Evolutionary conservation across 2,888 invertebrate species (phyloP).

Genomic region (Cabera pusaria): DNA sequence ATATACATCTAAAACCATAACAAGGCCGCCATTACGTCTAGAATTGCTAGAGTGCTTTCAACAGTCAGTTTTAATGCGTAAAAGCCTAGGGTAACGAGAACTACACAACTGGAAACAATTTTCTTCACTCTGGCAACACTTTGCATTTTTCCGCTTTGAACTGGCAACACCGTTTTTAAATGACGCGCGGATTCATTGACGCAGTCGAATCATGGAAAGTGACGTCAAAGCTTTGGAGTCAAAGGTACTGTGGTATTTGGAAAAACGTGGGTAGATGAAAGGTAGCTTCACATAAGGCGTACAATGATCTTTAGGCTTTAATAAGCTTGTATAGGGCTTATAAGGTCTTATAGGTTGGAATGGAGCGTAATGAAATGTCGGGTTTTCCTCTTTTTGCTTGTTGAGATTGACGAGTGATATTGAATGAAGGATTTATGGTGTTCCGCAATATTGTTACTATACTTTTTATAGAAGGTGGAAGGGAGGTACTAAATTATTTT

Average conservation of each 20-base stretch:
- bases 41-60: conserved; percentile 13
- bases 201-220: neutral
- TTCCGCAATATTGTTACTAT: too few species aligned
- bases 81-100: conserved; percentile 1
- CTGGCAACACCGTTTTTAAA: conserved; percentile 5
- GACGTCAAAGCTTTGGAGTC: neutral
- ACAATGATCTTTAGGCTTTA: too few species aligned
- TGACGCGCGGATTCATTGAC: too few species aligned
- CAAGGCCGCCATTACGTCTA: conserved; percentile 5
- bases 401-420: too few species aligned
- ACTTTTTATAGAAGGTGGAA: too few species aligned
- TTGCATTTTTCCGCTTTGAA: conserved; percentile 3
- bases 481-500: too few species aligned
- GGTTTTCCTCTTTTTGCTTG: too few species aligned
- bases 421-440: too few species aligned
- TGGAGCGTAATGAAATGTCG: too few species aligned
- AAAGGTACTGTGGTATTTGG: conserved; percentile 2
- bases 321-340: too few species aligned
- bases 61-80: conserved; percentile 11
- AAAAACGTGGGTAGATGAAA: neutral
- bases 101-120: conserved; percentile 8
- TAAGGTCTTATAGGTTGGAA: too few species aligned
- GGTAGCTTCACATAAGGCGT: too few species aligned
- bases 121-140: neutral
- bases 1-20: conserved; percentile 8